These are phyloP conservation scores for Craseonycteris thonglongyai DNA, from an alignment of 2,113 vertebrate genomes.

Conservation along the genomic window DNA sequence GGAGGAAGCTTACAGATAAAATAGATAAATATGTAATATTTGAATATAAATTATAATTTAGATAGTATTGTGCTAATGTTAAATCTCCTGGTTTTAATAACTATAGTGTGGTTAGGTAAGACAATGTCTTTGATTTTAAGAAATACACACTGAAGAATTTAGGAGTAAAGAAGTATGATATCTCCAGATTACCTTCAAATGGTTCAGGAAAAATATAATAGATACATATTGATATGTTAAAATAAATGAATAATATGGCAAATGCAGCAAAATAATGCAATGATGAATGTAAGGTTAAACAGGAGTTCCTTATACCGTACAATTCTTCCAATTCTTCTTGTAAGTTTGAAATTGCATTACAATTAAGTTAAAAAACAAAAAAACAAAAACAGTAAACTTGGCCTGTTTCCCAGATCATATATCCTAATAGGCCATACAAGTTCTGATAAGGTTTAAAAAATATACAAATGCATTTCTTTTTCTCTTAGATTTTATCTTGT, in stretches of 20 bases:
- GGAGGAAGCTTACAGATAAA: background rate
- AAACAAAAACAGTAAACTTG: background rate
- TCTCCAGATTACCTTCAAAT: background rate
- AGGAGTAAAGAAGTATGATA: background rate
- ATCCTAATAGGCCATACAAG: background rate
- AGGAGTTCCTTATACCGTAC: background rate
- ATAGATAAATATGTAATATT: background rate
- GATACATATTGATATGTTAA: background rate
- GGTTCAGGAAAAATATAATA: background rate
- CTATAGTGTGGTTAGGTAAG: background rate
- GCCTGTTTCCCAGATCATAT: background rate
- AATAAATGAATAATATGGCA: constrained; percentile 1
- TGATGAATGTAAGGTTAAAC: background rate
- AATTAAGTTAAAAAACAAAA: background rate
- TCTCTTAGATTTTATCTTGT: background rate
- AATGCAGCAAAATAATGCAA: constrained; percentile 24
- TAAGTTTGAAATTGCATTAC: constrained; percentile 19
- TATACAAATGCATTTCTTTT: constrained; percentile 24
- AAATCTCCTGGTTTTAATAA: background rate
- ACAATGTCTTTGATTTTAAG: background rate
- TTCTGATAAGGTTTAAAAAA: background rate
- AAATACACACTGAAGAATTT: constrained; percentile 17
- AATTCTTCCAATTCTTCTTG: background rate
- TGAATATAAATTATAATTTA: constrained; percentile 2
- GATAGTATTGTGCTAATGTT: background rate